phyloP scores from a whole-genome alignment of 1,140 invertebrate genomes.

The Coboldia fuscipes region DNA sequence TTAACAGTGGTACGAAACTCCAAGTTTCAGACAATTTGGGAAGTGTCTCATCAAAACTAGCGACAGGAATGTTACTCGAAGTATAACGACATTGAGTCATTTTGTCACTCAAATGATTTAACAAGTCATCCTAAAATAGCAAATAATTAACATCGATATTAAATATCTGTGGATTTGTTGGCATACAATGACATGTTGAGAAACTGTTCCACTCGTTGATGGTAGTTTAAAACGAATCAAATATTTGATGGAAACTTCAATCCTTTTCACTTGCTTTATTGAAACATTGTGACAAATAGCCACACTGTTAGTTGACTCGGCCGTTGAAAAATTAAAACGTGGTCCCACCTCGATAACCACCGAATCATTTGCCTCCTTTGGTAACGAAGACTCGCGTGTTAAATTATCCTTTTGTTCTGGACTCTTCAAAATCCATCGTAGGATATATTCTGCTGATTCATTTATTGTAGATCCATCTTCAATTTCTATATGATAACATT shows the following conservation, averaged over 20 bases:
- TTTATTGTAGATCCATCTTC: constrained; percentile 25
- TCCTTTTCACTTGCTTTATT: constrained; percentile 41
- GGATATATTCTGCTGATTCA: constrained; percentile 28
- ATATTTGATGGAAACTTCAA: constrained; percentile 69
- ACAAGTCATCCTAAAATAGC: constrained; percentile 29
- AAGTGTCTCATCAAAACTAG: constrained; percentile 44
- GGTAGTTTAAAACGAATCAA: constrained; percentile 24
- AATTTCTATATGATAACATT: constrained; percentile 58
- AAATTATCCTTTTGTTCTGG: constrained; percentile 33
- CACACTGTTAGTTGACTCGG: constrained; percentile 86
- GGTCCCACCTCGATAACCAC: constrained; percentile 57
- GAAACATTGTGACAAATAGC: constrained; percentile 76
- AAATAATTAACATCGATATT: constrained; percentile 3
- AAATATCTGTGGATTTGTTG: background rate
- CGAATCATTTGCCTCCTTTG: constrained; percentile 18
- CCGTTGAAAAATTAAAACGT: constrained; percentile 75
- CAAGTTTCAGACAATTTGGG: constrained; percentile 42
- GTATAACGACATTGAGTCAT: constrained; percentile 52
- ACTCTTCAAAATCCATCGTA: constrained; percentile 48
- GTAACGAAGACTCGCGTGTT: constrained; percentile 22
- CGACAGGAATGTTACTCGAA: constrained; percentile 41
- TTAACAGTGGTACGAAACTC: constrained; percentile 64
- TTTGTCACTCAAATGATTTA: constrained; percentile 51
- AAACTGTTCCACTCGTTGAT: background rate
- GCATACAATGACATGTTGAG: background rate